These are phyloP conservation scores for Atopsyche davidsoni DNA, from an alignment of 1,140 invertebrate genomes.

Conservation along the genomic window DNA sequence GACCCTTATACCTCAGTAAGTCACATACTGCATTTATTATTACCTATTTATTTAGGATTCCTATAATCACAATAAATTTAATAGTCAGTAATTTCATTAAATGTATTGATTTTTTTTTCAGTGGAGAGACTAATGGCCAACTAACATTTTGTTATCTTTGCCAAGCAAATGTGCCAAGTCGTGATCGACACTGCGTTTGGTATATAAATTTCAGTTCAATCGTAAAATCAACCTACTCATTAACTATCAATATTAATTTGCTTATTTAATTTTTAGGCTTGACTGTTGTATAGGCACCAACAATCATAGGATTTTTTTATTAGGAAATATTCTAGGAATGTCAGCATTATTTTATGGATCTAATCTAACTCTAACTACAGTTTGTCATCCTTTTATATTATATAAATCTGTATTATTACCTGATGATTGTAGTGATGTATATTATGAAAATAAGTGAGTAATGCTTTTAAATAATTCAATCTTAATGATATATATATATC, in stretches of 20 bases:
- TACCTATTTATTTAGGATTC: too few relatives aligned
- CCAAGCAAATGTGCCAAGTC: constrained; percentile 39
- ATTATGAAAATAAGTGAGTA: constrained; percentile 59
- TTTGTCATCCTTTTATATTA: constrained; percentile 62
- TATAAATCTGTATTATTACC: constrained; percentile 59
- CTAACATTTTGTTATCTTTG: constrained; percentile 35
- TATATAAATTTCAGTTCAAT: constrained; percentile 30
- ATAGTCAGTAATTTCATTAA: too few relatives aligned
- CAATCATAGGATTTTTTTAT: constrained; percentile 58
- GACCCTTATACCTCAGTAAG: background rate
- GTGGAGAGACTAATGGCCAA: constrained; percentile 8
- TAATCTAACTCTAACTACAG: constrained; percentile 63
- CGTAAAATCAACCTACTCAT: constrained; percentile 16
- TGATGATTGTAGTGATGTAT: constrained; percentile 65
- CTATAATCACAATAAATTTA: too few relatives aligned
- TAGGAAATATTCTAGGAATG: constrained; percentile 53
- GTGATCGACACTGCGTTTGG: constrained; percentile 50
- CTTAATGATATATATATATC: too few relatives aligned
- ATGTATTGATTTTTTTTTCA: constrained; percentile 19
- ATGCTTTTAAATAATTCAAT: constrained; percentile 4
- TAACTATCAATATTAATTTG: constrained; percentile 10
- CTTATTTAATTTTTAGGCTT: constrained; percentile 50
- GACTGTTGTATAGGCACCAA: constrained; percentile 64
- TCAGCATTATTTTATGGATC: constrained; percentile 58
- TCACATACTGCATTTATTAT: constrained; percentile 7